Evolutionary conservation across 2,797 vertebrate species (phyloP).

Genomic region (Gymnocypris eckloni): DNA sequence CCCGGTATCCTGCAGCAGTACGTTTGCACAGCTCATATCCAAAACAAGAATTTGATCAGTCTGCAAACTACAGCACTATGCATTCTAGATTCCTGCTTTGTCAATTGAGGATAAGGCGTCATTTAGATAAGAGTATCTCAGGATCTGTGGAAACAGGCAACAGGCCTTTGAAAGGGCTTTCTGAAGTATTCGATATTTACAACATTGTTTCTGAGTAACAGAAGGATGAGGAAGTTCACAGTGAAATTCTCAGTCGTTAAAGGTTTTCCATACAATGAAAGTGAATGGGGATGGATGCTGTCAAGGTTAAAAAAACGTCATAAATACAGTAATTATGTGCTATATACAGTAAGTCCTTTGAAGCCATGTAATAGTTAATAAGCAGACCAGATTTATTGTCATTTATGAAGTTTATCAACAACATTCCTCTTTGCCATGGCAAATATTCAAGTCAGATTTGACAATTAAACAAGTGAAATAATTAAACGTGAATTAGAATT

Average conservation of each 20-base stretch:
- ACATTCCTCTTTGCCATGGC: not conserved
- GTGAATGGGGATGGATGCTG: not conserved
- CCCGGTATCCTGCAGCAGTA: slow-evolving; percentile 68
- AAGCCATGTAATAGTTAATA: not conserved
- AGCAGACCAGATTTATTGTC: not conserved
- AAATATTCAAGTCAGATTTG: not conserved
- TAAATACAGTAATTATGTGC: not conserved
- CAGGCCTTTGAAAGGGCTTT: slow-evolving; percentile 50
- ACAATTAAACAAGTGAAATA: not conserved
- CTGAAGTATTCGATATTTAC: slow-evolving; percentile 63
- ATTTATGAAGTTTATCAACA: not conserved
- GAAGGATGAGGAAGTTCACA: slow-evolving; percentile 55
- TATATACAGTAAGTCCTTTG: not conserved
- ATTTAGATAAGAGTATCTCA: slow-evolving; percentile 79
- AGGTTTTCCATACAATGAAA: slow-evolving; percentile 21
- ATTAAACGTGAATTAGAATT: not conserved
- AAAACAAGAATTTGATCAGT: slow-evolving; percentile 72
- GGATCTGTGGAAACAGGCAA: slow-evolving; percentile 71
- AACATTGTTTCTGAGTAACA: slow-evolving; percentile 50
- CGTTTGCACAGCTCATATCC: slow-evolving; percentile 68
- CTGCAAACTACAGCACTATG: slow-evolving; percentile 71
- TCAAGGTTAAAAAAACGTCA: not conserved
- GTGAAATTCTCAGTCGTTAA: slow-evolving; percentile 47
- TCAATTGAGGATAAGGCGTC: slow-evolving; percentile 63
- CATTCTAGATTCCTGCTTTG: slow-evolving; percentile 70